These are phyloP conservation scores for Clistopyga incitator DNA, from an alignment of 2,888 invertebrate species.

Conservation along the genomic window DNA sequence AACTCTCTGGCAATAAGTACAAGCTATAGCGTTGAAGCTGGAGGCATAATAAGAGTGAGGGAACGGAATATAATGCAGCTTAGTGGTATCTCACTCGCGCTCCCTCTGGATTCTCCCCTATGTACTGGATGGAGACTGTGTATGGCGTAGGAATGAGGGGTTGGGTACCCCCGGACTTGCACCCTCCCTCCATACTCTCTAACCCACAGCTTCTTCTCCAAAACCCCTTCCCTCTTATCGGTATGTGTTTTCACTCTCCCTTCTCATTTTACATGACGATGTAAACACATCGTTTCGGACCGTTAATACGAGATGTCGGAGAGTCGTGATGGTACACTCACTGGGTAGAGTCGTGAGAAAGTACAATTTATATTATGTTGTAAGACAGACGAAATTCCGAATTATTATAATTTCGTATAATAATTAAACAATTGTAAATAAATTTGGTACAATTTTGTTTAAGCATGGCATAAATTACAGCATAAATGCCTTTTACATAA, in stretches of 20 bases:
- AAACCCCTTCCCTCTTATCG: conserved; percentile 23
- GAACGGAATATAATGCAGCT: conserved; percentile 74
- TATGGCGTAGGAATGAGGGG: background rate
- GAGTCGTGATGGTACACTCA: background rate
- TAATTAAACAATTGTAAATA: too few species aligned
- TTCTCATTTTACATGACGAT: background rate
- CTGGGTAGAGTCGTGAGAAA: background rate
- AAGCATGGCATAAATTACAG: too few species aligned
- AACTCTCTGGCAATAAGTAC: conserved; percentile 2
- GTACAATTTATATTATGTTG: background rate
- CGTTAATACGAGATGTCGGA: background rate
- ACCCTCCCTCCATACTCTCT: background rate
- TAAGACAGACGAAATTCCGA: background rate
- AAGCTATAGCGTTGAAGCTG: conserved; percentile 42
- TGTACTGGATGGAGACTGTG: conserved; percentile 71
- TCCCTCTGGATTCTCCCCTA: conserved; percentile 62
- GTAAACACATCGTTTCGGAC: conserved; percentile 44
- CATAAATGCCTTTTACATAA: too few species aligned
- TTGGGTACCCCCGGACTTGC: background rate
- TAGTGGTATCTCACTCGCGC: conserved; percentile 68
- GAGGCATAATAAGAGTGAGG: conserved; percentile 75
- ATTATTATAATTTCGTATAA: too few species aligned
- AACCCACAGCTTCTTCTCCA: background rate
- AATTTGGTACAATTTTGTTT: too few species aligned
- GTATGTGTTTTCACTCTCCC: conserved; percentile 14